Base-by-base conservation (phyloP, 2,113 vertebrate species). In the Antechinus stuartii region DNA sequence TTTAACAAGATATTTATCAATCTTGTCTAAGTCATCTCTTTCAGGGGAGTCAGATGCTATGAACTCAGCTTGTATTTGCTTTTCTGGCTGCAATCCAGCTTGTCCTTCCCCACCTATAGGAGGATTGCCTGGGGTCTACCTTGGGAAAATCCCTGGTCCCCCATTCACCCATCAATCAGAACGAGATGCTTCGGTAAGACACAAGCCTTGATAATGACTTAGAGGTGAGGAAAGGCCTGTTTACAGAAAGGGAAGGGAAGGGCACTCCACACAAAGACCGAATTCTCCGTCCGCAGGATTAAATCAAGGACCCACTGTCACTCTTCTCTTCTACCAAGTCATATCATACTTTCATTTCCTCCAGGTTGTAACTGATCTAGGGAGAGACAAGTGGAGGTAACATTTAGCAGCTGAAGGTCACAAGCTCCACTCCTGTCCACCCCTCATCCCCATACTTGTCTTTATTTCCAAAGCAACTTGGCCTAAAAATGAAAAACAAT, bases 1-100 rank as follows among this genome's bases (percentile, higher is more conserved):
- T 90, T 90, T 90, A 90, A 90, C 46, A 53, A 92, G 94, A 92
- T 53, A 92, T 30, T 96, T 93, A 93, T 90, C 90, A 76, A 2
- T 84, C 95, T 92, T 93, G 91, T 42, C 89, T 94, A 92, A 90
- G 11, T 23, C 23, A 27, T 52, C n/a, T 56, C 50, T 76, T 93
- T 93, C 52, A 50, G 46, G 54, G 76, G 47, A 95, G 90, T n/a
- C 25, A 52, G 90, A 52, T 49, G 90, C 47, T 49, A 90, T 50
- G 90, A 47, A 52, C 90, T 90, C 90, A 49, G 90, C 90, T 90
- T 90, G 90, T 47, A 9, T 90, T 50, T 90, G 90, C 54, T 10
- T 56, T 25, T 54, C 50, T 27, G 26, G n/a, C 68, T 49, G n/a
- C n/a, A 84, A 19, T 84, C 68, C 91, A 76, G n/a, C 7, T 55